Evolutionary conservation across 1,140 invertebrate genomes (phyloP), one percentile per base, ranked within the genome.

Genomic region (Hetaerina americana): DNA sequence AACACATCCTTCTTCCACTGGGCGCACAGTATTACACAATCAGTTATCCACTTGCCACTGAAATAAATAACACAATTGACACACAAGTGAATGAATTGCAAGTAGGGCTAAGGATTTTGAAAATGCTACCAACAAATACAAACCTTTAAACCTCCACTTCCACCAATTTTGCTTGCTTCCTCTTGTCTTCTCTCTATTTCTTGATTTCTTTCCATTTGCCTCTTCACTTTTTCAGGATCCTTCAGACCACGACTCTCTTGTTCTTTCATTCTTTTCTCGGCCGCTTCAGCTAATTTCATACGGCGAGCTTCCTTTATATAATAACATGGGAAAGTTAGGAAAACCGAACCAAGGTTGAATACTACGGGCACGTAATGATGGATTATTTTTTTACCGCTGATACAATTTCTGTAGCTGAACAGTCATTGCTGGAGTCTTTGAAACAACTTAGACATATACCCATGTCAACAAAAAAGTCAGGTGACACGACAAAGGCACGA

Each of bases 171-270:
- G 15, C 73, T 76, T 78, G 81, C 75, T 78, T 81, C 77, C 80
- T 82, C 76, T 69, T 80, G 78, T 66, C 81, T 77, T 28, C 77
- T 81, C 73, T 87, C 85, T 74, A 83, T 81, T 73, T 86, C 84
- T 49, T 84, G 82, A 69, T 79, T 76, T 12, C 79, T 78, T 71
- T 84, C 79, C 77, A 86, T 83, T 78, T 84, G 81, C 27, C 82
- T 77, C 72, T 80, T 81, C 3, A 87, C 77, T 27, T 78, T 80
- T 71, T 84, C 83, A 0, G 84, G 82, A 78, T 87, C 84, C 77
- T 86, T 85, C 0, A 88, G 80, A 0, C 87, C 87, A n/a, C 86
- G 79, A 1, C 77, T 76, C n/a, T 85, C 85, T 72, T 83, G 80
- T 72, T 86, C 82, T 49, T 79, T 77, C 0, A 81, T 77, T 25